Evolutionary conservation across 2,888 invertebrate genomes (phyloP), one percentile per base, ranked within the genome.

Genomic region (Microdon myrmicae): DNA sequence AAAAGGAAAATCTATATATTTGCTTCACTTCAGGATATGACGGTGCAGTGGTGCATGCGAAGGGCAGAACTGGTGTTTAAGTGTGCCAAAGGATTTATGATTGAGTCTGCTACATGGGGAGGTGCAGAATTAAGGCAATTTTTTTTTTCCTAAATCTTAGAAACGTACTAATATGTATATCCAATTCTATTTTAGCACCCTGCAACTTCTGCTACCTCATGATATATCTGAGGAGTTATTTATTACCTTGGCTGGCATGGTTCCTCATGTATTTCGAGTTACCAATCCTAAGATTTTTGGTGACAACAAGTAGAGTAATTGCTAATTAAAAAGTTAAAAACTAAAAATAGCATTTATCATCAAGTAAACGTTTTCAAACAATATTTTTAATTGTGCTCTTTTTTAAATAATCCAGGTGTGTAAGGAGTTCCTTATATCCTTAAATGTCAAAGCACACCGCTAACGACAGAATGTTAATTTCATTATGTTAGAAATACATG

Each of bases 51-150:
- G 98, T 98, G 97, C 80, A 86, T 92, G 74, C 91, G 94, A 72
- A 84, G 98, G 72, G 97, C 98, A 1, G 99, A 99, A 82, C 83
- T 99, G 67, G 92, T 99, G 55, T 94, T 97, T 75, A 99, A 99
- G 82, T 99, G 99, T 81, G 93, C 96, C 43, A 99, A 99, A 82
- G 99, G 99, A 2, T 99, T 98, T 81, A 93, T 99, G 92, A 95
- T 99, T 80, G 99, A 99, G 83, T 94, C 95, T 84, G 90, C 92
- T 5, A 92, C 94, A 1, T 91, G 94, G 88, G 94, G 94, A 61
- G 94, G 94, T 20, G 90, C 92, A 0, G 92, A 92, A 80, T 82
- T 94, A 67, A 91, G 92, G 81, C 96, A 90, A 10, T n/a, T n/a
- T 17, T 38, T 13, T 17, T 90, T 90, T 77, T 92, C 4, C 1